These are phyloP conservation scores for human DNA, from an alignment of 2,113 vertebrate species.

Conservation along the genomic window DNA sequence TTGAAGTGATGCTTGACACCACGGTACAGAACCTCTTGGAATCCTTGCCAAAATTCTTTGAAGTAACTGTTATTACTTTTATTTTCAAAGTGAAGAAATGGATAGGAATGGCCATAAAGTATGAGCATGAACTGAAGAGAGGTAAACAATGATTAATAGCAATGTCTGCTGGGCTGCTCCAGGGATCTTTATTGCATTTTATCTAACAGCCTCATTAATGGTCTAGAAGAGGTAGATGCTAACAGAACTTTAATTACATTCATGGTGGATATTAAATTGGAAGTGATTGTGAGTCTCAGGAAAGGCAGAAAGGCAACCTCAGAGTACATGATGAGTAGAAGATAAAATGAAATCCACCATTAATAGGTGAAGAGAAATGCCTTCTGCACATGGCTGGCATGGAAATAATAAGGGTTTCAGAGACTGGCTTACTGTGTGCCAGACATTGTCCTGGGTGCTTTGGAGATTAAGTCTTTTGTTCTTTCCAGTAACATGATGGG, in stretches of 20 bases:
- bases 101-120: neutral
- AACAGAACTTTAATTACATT: constrained; percentile 77
- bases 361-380: neutral
- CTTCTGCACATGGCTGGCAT: neutral
- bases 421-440: neutral
- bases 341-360: constrained; percentile 21
- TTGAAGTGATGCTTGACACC: neutral
- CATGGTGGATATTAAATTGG: constrained; percentile 66
- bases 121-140: neutral
- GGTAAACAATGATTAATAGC: constrained; percentile 53
- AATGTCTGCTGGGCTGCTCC: neutral
- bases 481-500: neutral
- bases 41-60: neutral
- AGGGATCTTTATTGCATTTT: constrained; percentile 61
- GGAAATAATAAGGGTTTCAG: neutral
- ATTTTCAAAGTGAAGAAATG: neutral
- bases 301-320: constrained; percentile 19
- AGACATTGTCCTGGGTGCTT: neutral
- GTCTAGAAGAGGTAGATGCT: constrained; percentile 47
- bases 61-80: neutral
- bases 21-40: neutral
- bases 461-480: neutral
- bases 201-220: constrained; percentile 67
- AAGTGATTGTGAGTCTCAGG: constrained; percentile 50
- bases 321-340: neutral